A percentile compares a stretch with the other conserved stretches of the same genome.
Evolutionary conservation across 1,140 invertebrate species (phyloP).

Genomic region (Harlomillsia oculata): DNA sequence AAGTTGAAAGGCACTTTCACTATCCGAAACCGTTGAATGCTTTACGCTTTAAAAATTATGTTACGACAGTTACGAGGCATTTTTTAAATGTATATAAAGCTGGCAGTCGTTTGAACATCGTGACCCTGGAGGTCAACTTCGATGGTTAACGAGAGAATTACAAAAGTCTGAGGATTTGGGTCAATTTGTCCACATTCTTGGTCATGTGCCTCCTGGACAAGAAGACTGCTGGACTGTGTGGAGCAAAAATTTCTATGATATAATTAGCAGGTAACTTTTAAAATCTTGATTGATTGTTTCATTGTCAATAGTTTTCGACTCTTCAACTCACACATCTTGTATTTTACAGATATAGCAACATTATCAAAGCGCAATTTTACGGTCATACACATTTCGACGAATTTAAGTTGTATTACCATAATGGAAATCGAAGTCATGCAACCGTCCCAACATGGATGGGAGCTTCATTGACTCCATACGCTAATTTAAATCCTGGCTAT

Average conservation of each 20-base stretch:
- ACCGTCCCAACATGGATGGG: conserved; percentile 42
- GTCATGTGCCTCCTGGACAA: conserved; percentile 30
- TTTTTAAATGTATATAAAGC: conserved; percentile 35
- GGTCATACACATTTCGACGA: conserved; percentile 45
- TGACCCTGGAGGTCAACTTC: conserved; percentile 39
- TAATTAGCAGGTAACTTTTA: conserved; percentile 38
- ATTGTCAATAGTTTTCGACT: background rate
- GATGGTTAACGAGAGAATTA: conserved; percentile 20
- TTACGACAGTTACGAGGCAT: too few species aligned
- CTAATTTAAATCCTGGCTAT: conserved; percentile 52
- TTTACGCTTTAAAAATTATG: too few species aligned
- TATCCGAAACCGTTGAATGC: too few species aligned
- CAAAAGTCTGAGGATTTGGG: conserved; percentile 12
- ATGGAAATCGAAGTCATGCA: conserved; percentile 2
- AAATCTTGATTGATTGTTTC: background rate
- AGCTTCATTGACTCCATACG: conserved; percentile 46
- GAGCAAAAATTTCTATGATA: conserved; percentile 42
- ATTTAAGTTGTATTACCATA: conserved; percentile 40
- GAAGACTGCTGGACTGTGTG: conserved; percentile 42
- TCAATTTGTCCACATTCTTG: conserved; percentile 29
- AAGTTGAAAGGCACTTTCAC: conserved; percentile 1
- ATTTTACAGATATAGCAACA: conserved; percentile 17
- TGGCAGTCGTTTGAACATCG: conserved; percentile 52
- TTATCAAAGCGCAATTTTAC: conserved; percentile 37
- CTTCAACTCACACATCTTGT: too few species aligned